Conservation (phyloP, 1,140 invertebrate species). For the Polypedilum pembai region DNA sequence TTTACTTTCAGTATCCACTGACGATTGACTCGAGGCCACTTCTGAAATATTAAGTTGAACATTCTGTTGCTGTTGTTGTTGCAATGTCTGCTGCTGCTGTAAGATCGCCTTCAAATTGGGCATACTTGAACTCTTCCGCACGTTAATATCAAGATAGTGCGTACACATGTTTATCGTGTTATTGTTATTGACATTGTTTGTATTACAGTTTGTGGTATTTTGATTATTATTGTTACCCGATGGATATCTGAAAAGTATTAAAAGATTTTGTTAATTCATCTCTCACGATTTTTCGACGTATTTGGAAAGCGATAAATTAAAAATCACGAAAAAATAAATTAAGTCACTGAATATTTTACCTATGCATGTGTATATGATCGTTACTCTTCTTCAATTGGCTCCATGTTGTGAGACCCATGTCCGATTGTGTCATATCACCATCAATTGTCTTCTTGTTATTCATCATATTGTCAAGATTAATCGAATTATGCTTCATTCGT, state of each 20-base stretch:
- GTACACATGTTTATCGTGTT: slow-evolving; percentile 33
- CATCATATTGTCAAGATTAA: slow-evolving; percentile 42
- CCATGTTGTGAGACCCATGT: slow-evolving; percentile 75
- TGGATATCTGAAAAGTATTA: slow-evolving; percentile 52
- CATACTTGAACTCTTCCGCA: slow-evolving; percentile 63
- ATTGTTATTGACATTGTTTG: slow-evolving; percentile 31
- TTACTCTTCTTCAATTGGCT: slow-evolving; percentile 64
- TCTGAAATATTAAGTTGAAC: slow-evolving; percentile 41
- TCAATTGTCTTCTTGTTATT: slow-evolving; percentile 49
- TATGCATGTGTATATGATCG: slow-evolving; percentile 39
- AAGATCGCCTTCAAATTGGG: slow-evolving; percentile 51
- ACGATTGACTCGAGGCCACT: slow-evolving; percentile 36
- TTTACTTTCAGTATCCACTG: slow-evolving; percentile 45
- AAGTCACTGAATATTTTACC: slow-evolving; percentile 36
- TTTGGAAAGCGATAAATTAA: neutral
- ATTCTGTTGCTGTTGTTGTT: slow-evolving; percentile 9
- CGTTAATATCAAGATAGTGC: slow-evolving; percentile 34
- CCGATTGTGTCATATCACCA: slow-evolving; percentile 72
- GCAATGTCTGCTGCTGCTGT: neutral
- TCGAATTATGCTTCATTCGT: slow-evolving; percentile 41
- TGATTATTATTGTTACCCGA: slow-evolving; percentile 64
- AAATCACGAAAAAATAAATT: neutral
- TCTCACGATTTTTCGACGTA: too few relatives aligned
- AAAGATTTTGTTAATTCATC: neutral
- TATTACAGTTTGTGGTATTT: neutral